Base-by-base conservation (phyloP, 2,888 invertebrate species). In the Periphyllus acericola region DNA sequence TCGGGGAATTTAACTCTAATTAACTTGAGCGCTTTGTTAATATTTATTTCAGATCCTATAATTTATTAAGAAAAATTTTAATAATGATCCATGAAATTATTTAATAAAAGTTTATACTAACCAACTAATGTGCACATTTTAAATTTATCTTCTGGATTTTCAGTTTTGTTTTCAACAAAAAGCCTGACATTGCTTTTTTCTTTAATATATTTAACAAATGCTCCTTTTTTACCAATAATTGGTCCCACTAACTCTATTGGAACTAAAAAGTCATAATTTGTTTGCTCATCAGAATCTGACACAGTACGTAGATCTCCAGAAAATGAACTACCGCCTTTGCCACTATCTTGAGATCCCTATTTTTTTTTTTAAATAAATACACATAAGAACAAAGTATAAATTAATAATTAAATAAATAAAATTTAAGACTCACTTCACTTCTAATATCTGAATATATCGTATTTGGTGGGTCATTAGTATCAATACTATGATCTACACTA, bases 121-220 rank as follows among this genome's bases (percentile, higher is more conserved):
- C 96, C 96, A 93, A 96, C 95, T 90, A 98, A 93, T 90, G 94
- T 94, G 92, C 98, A 98, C 90, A 97, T 94, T 92, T 97, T 97
- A 90, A 94, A 93, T 91, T 95, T 95, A 21, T 93, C 78, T n/a
- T 86, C 80, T 29, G 55, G 93, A 89, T 94, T 94, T 90, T 94
- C 94, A 25, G 95, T 95, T 92, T 96, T 96, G 91, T 94, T 93
- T 91, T 94, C 95, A 25, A 98, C 94, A 90, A 94, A 92, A 83
- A 98, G 95, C 91, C 94, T 94, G 29, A 97, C 96, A 90, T 95
- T 94, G 3, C 97, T 95, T 91, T 95, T 95, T 52, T 94, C 93
- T 91, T 96, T 96, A 90, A 97, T 95, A 91, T 94, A 94, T 90
- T 95, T 95, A n/a, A 98, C 95, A 92, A 95, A 96, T 75, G 93